A percentile compares a stretch with the other conserved stretches of the same genome.
phyloP scores from a whole-genome alignment of 1,140 invertebrate genomes.

The Acromyrmex charruanus region DNA sequence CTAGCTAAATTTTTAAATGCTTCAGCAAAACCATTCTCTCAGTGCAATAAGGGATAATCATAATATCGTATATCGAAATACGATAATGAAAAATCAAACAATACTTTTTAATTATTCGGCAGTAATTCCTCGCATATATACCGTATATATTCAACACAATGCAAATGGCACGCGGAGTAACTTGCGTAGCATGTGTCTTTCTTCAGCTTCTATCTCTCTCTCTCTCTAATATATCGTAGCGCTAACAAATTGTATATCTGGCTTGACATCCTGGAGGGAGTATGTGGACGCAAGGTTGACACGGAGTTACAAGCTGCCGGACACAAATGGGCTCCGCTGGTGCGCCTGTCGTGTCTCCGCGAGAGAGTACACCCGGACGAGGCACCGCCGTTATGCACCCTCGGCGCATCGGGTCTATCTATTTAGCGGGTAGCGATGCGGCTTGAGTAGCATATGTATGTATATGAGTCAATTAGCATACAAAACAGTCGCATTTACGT shows the following conservation, averaged over 20 bases:
- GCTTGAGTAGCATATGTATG: slow-evolving; percentile 73
- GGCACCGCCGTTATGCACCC: slow-evolving; percentile 57
- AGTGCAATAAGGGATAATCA: not conserved
- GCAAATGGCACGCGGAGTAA: slow-evolving; percentile 9
- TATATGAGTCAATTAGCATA: slow-evolving; percentile 81
- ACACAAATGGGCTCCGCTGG: slow-evolving; percentile 67
- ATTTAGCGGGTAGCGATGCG: slow-evolving; percentile 72
- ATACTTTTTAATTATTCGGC: not conserved
- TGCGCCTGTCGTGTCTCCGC: slow-evolving; percentile 62
- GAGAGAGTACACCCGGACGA: slow-evolving; percentile 37
- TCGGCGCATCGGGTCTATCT: slow-evolving; percentile 72
- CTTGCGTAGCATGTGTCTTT: not conserved
- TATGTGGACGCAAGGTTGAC: slow-evolving; percentile 61
- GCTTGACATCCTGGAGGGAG: slow-evolving; percentile 56
- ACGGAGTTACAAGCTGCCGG: slow-evolving; percentile 61
- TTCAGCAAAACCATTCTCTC: no score
- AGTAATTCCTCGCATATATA: not conserved
- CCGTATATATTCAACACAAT: not conserved
- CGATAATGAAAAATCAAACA: not conserved
- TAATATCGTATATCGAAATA: not conserved
- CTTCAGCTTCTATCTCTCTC: not conserved
- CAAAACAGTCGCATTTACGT: slow-evolving; percentile 80
- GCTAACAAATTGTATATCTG: slow-evolving; percentile 60
- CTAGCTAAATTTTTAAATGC: no score
- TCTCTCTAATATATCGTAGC: not conserved